Conservation (phyloP, 2,797 vertebrate species). For the Acanthopagrus latus region DNA sequence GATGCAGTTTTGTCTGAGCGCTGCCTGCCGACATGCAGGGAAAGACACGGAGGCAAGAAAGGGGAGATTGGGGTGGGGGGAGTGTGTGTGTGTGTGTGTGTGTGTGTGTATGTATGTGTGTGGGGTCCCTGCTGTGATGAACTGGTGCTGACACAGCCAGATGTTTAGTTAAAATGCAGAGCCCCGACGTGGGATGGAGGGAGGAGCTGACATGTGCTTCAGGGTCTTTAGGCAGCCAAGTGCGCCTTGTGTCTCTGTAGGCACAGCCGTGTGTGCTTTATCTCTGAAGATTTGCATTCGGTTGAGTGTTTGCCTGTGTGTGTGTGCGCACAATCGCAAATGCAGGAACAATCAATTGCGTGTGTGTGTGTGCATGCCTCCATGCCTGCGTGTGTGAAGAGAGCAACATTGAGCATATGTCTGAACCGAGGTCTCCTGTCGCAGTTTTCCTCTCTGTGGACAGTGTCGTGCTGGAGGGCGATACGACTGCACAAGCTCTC, state of each 20-base stretch:
- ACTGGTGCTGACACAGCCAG: constrained; percentile 82
- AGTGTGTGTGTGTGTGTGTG: too few relatives aligned
- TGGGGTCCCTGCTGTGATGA: constrained; percentile 74
- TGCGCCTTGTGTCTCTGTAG: constrained; percentile 58
- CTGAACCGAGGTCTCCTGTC: constrained; percentile 49
- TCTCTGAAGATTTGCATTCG: constrained; percentile 56
- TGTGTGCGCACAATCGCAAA: constrained; percentile 10
- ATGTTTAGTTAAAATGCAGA: constrained; percentile 82
- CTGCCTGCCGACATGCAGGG: constrained; percentile 29
- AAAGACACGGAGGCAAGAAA: constrained; percentile 12
- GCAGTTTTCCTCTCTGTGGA: constrained; percentile 50
- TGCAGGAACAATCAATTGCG: constrained; percentile 27
- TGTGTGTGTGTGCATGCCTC: constrained; percentile 18
- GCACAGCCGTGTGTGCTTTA: constrained; percentile 52
- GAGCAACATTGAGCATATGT: constrained; percentile 52
- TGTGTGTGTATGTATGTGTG: background rate
- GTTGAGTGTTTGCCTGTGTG: constrained; percentile 43
- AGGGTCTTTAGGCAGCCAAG: constrained; percentile 74
- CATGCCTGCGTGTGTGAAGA: constrained; percentile 12
- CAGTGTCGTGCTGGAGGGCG: constrained; percentile 60
- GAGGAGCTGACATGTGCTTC: constrained; percentile 72
- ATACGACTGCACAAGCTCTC: constrained; percentile 40
- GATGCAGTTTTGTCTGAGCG: constrained; percentile 13
- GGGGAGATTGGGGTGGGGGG: background rate
- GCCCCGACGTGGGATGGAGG: constrained; percentile 65